A percentile compares a stretch with the other conserved stretches of the same genome.
Conservation (phyloP, 1,140 invertebrate genomes). For the Homalodisca vitripennis region DNA sequence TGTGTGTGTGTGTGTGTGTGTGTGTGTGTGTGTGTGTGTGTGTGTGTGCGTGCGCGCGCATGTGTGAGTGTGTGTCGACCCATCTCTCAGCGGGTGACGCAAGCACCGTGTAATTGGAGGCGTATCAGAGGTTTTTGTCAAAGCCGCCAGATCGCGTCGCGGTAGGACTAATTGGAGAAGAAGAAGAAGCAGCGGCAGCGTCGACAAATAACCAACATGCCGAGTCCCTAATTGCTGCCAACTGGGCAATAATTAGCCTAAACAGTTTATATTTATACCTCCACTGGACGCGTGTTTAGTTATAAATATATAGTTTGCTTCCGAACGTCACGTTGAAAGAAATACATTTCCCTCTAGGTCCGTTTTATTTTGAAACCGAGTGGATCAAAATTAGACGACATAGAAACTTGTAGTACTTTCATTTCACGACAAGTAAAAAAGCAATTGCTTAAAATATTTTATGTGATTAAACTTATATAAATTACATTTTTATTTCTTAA, state of each 20-base stretch:
- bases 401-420: no score
- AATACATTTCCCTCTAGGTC: neutral
- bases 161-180: constrained; percentile 25
- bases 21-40: neutral
- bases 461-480: no score
- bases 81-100: constrained; percentile 14
- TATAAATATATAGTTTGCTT: constrained; percentile 6
- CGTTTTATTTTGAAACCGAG: no score
- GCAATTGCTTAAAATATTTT: no score
- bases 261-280: constrained; percentile 18
- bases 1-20: constrained; percentile 3
- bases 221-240: constrained; percentile 10
- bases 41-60: neutral
- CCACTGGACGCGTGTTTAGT: constrained; percentile 14
- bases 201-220: constrained; percentile 20
- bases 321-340: neutral
- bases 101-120: constrained; percentile 16
- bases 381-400: no score
- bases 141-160: constrained; percentile 11
- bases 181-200: constrained; percentile 22
- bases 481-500: no score
- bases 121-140: constrained; percentile 21
- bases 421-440: no score
- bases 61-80: neutral
- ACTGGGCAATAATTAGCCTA: constrained; percentile 15